phyloP scores from a whole-genome alignment of 2,797 vertebrate genomes.

The Gallirallus australis region DNA sequence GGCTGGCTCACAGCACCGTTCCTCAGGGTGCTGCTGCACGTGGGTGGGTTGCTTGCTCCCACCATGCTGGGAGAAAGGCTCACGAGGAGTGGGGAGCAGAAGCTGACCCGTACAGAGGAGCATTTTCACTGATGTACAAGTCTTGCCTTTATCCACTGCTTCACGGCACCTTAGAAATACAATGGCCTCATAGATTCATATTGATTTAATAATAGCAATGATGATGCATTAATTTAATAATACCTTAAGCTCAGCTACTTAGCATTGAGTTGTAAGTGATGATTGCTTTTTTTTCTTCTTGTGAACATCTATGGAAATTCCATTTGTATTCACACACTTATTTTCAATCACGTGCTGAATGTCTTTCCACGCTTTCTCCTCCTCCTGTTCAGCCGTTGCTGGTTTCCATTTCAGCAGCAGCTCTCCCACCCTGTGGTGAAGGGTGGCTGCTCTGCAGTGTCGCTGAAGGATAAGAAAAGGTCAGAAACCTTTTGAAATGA shows the following conservation, averaged over 20 bases:
- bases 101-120: not conserved
- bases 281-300: not conserved
- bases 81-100: not conserved
- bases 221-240: not conserved
- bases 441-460: fast-evolving
- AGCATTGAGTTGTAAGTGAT: not conserved
- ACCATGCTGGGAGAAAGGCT: not conserved
- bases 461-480: not conserved
- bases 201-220: not conserved
- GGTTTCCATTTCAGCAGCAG: not conserved
- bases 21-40: not conserved
- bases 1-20: not conserved
- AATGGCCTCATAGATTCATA: not conserved
- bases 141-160: not conserved
- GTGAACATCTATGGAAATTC: not conserved
- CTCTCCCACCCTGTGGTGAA: not conserved
- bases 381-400: not conserved
- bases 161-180: not conserved
- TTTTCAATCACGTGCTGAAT: not conserved
- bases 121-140: not conserved
- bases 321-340: not conserved
- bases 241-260: not conserved
- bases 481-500: not conserved
- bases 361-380: not conserved
- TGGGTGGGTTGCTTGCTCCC: not conserved